A percentile compares a stretch with the other conserved stretches of the same genome.
These are phyloP conservation scores for Leptoteleia sp. DNA, from an alignment of 1,140 invertebrate species.

Conservation along the genomic window DNA sequence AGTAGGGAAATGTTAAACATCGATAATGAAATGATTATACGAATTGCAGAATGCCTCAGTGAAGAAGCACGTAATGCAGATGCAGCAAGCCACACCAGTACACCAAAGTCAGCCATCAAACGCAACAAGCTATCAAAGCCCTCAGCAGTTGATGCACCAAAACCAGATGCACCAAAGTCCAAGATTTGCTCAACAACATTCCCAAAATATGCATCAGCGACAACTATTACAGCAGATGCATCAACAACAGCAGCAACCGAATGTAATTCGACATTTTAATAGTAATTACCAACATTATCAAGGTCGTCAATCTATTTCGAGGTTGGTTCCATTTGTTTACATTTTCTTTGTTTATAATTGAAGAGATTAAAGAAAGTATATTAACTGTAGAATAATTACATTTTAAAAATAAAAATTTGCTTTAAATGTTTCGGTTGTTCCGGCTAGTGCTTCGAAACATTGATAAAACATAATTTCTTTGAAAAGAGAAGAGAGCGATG, in stretches of 20 bases:
- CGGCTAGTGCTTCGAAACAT: no score
- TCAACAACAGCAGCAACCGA: slow-evolving; percentile 73
- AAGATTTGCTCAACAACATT: slow-evolving; percentile 76
- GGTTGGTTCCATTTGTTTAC: slow-evolving; percentile 14
- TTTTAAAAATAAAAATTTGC: no score
- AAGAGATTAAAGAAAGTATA: no score
- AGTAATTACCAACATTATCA: slow-evolving; percentile 78
- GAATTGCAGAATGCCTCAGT: slow-evolving; percentile 56
- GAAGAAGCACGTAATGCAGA: slow-evolving; percentile 70
- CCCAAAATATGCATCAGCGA: slow-evolving; percentile 79
- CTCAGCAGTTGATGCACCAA: slow-evolving; percentile 76
- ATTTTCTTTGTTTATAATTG: no score
- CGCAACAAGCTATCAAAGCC: slow-evolving; percentile 71
- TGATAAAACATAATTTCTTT: no score
- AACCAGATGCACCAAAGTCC: slow-evolving; percentile 75
- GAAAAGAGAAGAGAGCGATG: no score
- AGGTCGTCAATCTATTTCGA: slow-evolving; percentile 76
- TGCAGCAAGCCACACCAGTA: slow-evolving; percentile 66
- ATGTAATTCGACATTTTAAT: slow-evolving; percentile 69
- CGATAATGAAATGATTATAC: no score
- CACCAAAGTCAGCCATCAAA: slow-evolving; percentile 56
- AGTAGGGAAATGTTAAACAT: no score
- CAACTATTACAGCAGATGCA: slow-evolving; percentile 83
- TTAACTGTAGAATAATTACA: no score
- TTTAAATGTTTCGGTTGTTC: no score